Conservation (phyloP, 1,140 invertebrate species). For the Cryptotermes secundus region DNA sequence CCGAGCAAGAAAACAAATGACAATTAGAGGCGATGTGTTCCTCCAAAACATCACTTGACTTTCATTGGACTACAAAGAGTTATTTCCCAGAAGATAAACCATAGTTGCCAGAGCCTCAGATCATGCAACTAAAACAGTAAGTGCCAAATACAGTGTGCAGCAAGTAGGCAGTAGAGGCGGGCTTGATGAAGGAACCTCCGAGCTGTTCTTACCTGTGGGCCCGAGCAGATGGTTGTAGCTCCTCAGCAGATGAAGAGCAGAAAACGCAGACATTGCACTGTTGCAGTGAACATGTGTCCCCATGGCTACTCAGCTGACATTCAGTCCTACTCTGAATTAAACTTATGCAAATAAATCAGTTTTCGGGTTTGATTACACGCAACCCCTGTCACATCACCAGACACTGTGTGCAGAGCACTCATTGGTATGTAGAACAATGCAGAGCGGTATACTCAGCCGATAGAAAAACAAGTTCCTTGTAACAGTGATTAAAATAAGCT, state of each 20-base stretch:
- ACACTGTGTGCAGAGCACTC: background rate
- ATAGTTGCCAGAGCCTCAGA: no score
- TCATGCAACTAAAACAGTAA: no score
- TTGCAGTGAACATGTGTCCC: conserved; percentile 30
- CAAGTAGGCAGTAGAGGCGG: no score
- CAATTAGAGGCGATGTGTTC: no score
- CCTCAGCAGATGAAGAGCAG: conserved; percentile 44
- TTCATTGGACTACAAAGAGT: no score
- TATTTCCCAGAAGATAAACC: no score
- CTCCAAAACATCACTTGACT: no score
- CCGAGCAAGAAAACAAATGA: no score
- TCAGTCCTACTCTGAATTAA: background rate
- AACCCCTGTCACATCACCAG: background rate
- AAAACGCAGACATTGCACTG: conserved; percentile 38
- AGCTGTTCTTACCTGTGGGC: conserved; percentile 39
- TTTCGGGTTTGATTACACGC: background rate
- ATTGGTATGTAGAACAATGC: background rate
- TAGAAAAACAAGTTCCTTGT: background rate
- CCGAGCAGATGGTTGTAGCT: conserved; percentile 44
- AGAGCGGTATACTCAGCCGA: background rate
- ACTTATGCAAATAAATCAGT: background rate
- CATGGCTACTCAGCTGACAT: background rate
- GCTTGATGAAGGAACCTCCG: background rate
- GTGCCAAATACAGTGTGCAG: no score
- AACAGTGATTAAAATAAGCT: conserved; percentile 1